These are phyloP conservation scores for Stenichneumon culpator DNA, from an alignment of 2,888 invertebrate genomes.

Conservation along the genomic window DNA sequence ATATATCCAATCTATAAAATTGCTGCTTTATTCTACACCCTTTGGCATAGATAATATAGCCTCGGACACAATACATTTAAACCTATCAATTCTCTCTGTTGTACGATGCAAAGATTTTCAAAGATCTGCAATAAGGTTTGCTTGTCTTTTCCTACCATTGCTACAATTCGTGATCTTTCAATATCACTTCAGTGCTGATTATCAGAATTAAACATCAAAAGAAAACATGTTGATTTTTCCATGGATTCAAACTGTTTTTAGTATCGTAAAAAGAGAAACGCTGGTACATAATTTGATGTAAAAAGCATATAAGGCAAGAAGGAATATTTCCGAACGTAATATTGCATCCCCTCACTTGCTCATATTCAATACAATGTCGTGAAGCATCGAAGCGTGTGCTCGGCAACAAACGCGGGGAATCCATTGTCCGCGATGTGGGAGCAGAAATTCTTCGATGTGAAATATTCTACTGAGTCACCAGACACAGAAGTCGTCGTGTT, in stretches of 20 bases:
- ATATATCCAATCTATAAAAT: conserved; percentile 6
- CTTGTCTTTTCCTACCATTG: not conserved
- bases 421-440: conserved; percentile 19
- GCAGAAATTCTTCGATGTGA: conserved; percentile 3
- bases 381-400: conserved; percentile 34
- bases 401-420: conserved; percentile 17
- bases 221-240: conserved; percentile 3
- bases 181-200: not conserved
- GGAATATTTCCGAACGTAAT: conserved; percentile 33
- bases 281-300: not conserved
- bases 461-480: not conserved
- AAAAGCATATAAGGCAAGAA: not conserved
- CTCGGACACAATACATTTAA: not conserved
- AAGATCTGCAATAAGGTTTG: not conserved
- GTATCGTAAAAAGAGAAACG: not conserved
- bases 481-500: not conserved
- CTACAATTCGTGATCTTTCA: not conserved
- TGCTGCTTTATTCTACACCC: not conserved
- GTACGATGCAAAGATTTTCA: not conserved
- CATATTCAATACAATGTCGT: conserved; percentile 27
- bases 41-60: not conserved
- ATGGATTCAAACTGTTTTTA: not conserved
- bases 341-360: conserved; percentile 11
- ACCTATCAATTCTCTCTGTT: not conserved
- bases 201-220: not conserved